Conservation (phyloP, 2,888 invertebrate species). For the Temnothorax ravouxi region DNA sequence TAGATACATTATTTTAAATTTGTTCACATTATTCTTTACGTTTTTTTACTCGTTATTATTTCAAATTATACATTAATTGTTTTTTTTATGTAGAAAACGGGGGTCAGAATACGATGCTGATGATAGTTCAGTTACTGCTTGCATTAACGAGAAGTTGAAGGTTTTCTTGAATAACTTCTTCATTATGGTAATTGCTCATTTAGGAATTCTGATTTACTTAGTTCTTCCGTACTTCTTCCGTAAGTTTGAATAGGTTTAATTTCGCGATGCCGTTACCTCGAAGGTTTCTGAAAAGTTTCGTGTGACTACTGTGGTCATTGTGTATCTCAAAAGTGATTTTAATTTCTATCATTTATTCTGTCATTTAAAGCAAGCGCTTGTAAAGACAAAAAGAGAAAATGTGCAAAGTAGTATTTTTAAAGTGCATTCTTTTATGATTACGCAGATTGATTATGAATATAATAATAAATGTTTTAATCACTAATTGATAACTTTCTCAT, state of each 20-base stretch:
- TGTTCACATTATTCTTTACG: background rate
- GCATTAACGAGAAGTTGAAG: conserved; percentile 33
- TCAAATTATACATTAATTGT: background rate
- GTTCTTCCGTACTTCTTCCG: conserved; percentile 38
- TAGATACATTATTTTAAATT: background rate
- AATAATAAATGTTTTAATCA: background rate
- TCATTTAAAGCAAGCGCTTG: background rate
- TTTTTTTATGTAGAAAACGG: background rate
- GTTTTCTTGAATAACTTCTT: conserved; percentile 50
- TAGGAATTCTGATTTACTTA: conserved; percentile 51
- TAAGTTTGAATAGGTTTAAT: conserved; percentile 40
- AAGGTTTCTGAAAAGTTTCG: conserved; percentile 42
- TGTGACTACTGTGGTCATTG: conserved; percentile 25
- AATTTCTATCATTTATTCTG: conserved; percentile 32
- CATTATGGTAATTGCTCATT: conserved; percentile 54
- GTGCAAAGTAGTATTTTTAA: background rate
- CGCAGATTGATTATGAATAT: too few relatives aligned
- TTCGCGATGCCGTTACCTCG: conserved; percentile 27
- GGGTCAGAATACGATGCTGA: background rate
- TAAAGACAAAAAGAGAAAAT: background rate
- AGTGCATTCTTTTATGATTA: background rate
- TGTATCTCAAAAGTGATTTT: conserved; percentile 9
- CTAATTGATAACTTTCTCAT: background rate
- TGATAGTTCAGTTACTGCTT: conserved; percentile 37
- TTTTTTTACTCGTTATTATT: conserved; percentile 2